Conservation (phyloP, 1,140 invertebrate species). For the Nymphalis io region DNA sequence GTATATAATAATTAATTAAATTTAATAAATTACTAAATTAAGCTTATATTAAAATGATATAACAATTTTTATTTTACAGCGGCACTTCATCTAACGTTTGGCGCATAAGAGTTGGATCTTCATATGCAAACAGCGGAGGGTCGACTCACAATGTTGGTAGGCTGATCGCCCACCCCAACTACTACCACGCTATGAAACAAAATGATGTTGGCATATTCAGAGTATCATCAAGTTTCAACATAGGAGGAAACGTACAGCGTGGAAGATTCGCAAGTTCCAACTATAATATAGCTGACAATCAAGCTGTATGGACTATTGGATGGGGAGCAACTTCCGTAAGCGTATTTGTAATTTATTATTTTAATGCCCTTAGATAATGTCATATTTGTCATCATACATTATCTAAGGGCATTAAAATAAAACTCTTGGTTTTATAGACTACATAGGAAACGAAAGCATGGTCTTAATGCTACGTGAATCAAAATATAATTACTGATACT, state of each 20-base stretch:
- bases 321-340: slow-evolving; percentile 35
- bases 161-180: slow-evolving; percentile 30
- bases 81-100: slow-evolving; percentile 13
- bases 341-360: neutral
- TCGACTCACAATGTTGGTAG: slow-evolving; percentile 6
- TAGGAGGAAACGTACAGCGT: slow-evolving; percentile 20
- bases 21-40: no score
- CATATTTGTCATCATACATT: no score
- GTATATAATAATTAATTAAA: no score
- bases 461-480: no score
- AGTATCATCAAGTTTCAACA: slow-evolving; percentile 3
- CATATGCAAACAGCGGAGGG: slow-evolving; percentile 36
- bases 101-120: slow-evolving; percentile 41
- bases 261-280: slow-evolving; percentile 27
- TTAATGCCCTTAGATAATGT: no score
- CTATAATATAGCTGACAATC: slow-evolving; percentile 28
- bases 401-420: no score
- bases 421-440: no score
- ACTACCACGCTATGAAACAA: neutral
- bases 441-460: no score
- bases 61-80: slow-evolving; percentile 11
- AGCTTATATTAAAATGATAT: no score
- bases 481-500: no score
- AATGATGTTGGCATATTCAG: slow-evolving; percentile 33
- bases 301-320: slow-evolving; percentile 24